phyloP scores from a whole-genome alignment of 2,113 vertebrate genomes.

The Tupaia tana region DNA sequence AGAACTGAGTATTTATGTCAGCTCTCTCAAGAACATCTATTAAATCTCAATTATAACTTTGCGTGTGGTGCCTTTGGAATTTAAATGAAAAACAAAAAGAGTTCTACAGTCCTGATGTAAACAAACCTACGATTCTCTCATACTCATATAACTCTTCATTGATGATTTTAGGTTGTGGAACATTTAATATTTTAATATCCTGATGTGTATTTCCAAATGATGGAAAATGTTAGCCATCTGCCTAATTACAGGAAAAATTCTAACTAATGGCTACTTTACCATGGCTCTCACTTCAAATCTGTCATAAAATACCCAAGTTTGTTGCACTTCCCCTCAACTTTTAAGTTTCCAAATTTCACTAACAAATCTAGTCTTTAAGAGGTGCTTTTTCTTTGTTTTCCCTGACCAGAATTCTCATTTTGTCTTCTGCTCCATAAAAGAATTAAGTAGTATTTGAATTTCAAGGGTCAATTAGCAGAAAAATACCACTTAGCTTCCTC shows the following conservation, averaged over 20 bases:
- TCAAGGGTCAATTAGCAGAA: not conserved
- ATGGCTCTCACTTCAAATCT: not conserved
- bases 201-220: not conserved
- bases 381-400: not conserved
- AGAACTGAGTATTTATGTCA: not conserved
- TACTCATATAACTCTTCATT: not conserved
- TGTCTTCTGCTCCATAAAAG: not conserved
- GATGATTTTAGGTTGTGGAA: not conserved
- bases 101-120: not conserved
- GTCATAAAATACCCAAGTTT: not conserved
- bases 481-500: not conserved
- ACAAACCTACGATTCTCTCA: not conserved
- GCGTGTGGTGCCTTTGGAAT: not conserved
- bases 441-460: not conserved
- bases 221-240: not conserved
- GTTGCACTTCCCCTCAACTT: not conserved
- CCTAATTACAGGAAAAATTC: not conserved
- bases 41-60: not conserved
- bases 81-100: not conserved
- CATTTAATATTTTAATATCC: not conserved
- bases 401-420: not conserved
- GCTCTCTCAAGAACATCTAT: not conserved
- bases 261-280: not conserved
- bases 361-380: not conserved
- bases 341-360: not conserved